Conservation (phyloP, 2,113 vertebrate species). For the Xiphophorus maculatus region DNA sequence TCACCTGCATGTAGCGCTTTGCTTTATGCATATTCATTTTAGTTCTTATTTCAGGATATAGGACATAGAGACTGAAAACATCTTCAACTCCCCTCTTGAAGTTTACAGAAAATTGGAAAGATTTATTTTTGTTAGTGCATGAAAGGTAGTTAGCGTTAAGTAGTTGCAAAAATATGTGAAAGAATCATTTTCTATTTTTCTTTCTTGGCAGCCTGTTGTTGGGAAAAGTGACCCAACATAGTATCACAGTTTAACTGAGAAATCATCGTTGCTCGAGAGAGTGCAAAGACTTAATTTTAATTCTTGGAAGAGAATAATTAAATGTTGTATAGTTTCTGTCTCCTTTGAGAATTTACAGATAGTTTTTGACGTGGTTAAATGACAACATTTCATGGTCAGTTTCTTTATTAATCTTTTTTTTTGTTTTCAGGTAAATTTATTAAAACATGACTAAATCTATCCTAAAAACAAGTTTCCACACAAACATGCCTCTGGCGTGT, state of each 20-base stretch:
- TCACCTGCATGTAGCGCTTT: conserved; percentile 74
- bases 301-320: not conserved
- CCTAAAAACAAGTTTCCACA: no score
- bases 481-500: no score
- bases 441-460: no score
- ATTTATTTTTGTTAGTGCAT: conserved; percentile 45
- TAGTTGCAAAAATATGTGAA: conserved; percentile 4
- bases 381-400: no score
- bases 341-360: no score
- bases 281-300: not conserved
- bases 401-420: no score
- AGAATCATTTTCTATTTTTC: not conserved
- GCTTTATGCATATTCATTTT: conserved; percentile 81
- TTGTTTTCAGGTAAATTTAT: no score
- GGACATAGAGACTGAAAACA: conserved; percentile 57
- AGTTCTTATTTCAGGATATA: conserved; percentile 59
- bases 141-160: conserved; percentile 32
- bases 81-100: conserved; percentile 53
- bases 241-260: not conserved
- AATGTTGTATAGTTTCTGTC: not conserved
- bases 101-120: conserved; percentile 53
- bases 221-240: conserved; percentile 2
- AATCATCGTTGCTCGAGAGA: not conserved
- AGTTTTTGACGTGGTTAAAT: no score
- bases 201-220: conserved; percentile 14